Evolutionary conservation across 2,113 vertebrate species (phyloP).

Genomic region (Vombatus ursinus): DNA sequence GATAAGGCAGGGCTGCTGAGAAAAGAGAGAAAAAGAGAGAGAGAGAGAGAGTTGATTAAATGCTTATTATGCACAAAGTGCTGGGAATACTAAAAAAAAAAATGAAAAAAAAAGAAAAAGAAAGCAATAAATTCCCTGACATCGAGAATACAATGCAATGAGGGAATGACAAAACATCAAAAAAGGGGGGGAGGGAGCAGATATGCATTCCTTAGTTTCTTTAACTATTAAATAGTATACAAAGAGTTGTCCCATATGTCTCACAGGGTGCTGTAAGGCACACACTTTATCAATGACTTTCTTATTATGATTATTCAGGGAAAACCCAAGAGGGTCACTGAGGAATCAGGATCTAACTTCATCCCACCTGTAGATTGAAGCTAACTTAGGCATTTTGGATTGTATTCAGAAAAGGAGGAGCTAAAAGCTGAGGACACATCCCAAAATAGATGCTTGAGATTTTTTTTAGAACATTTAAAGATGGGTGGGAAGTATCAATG

Average conservation of each 20-base stretch:
- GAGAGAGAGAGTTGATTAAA: too few species aligned
- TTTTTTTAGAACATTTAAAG: not conserved
- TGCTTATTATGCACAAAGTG: too few species aligned
- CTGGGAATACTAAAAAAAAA: too few species aligned
- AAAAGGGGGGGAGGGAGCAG: not conserved
- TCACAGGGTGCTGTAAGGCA: not conserved
- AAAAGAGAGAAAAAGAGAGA: too few species aligned
- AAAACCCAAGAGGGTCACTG: not conserved
- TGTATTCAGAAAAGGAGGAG: conserved; percentile 9
- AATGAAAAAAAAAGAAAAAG: too few species aligned
- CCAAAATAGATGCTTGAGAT: not conserved
- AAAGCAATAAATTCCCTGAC: too few species aligned
- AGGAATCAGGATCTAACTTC: not conserved
- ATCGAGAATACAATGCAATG: not conserved
- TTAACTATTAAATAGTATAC: not conserved
- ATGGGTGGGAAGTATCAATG: conserved; percentile 7
- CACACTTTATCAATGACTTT: not conserved
- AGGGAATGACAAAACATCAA: not conserved
- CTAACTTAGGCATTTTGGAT: not conserved
- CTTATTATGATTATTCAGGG: not conserved
- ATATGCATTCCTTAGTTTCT: not conserved
- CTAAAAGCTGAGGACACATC: not conserved
- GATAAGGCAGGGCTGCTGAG: not conserved
- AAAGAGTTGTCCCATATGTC: not conserved
- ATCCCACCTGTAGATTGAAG: not conserved